Conservation (phyloP, 2,113 vertebrate genomes). For the Struthidea cinerea region DNA sequence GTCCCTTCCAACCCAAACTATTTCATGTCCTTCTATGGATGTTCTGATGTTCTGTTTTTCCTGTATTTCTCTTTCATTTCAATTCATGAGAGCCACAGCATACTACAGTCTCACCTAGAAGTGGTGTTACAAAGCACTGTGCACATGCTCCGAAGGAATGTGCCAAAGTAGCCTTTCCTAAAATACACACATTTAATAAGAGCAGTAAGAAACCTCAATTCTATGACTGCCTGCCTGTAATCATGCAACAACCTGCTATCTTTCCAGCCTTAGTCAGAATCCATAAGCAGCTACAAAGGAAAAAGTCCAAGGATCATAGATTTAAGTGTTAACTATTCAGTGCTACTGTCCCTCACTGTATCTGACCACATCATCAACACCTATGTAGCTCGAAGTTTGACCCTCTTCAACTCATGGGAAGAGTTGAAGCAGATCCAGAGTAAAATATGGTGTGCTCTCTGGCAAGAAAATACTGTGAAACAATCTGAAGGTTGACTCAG, state of each 20-base stretch:
- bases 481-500: background rate
- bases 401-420: background rate
- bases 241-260: background rate
- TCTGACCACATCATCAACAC: background rate
- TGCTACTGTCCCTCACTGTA: background rate
- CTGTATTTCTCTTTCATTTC: background rate
- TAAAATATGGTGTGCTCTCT: background rate
- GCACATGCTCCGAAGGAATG: background rate
- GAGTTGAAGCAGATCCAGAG: background rate
- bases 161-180: background rate
- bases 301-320: background rate
- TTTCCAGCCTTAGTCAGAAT: background rate
- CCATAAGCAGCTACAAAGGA: background rate
- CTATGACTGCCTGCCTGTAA: background rate
- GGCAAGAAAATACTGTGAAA: background rate
- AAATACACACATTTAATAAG: background rate
- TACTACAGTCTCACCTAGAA: background rate
- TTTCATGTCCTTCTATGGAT: background rate
- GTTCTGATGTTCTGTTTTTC: background rate
- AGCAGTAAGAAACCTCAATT: background rate
- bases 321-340: background rate
- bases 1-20: background rate
- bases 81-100: background rate
- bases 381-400: background rate
- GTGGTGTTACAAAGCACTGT: background rate